These are phyloP conservation scores for Brachionus rubens DNA, from an alignment of 1,140 invertebrate species.

Conservation along the genomic window DNA sequence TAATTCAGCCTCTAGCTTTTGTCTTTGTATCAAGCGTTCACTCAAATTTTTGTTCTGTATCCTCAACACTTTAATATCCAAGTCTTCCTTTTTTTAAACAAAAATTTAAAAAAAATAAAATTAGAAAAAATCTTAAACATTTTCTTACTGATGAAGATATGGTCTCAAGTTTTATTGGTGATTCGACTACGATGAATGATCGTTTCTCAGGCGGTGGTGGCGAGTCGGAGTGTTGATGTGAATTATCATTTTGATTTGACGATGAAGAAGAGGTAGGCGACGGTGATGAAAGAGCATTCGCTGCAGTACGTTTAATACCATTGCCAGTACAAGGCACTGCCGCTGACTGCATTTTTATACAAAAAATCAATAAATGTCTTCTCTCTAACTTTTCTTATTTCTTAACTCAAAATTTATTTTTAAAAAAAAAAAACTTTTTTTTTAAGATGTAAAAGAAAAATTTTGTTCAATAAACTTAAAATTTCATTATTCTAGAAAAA, in stretches of 20 bases:
- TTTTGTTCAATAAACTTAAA: no score
- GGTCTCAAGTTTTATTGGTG: conserved; percentile 41
- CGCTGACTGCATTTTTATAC: conserved; percentile 10
- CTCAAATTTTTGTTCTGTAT: conserved; percentile 95
- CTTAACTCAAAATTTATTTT: no score
- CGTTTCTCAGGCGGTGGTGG: conserved; percentile 26
- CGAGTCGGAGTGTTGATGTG: conserved; percentile 2
- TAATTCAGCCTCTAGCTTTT: conserved; percentile 81
- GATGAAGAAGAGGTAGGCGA: conserved; percentile 3
- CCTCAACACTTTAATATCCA: conserved; percentile 92
- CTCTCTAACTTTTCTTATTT: no score
- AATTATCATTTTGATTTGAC: conserved; percentile 21
- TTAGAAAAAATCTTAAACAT: neutral
- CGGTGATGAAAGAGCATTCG: conserved; percentile 24
- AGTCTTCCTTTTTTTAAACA: conserved; percentile 74
- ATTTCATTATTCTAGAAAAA: no score
- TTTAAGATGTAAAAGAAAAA: no score
- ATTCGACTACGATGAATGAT: conserved; percentile 43
- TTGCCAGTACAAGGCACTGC: conserved; percentile 44
- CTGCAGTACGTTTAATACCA: conserved; percentile 44
- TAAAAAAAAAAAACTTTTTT: no score
- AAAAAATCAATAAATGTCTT: no score
- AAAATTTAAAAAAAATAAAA: neutral
- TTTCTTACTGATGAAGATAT: conserved; percentile 32
- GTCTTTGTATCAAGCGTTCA: conserved; percentile 80